These are phyloP conservation scores for Lepidurus apus DNA, from an alignment of 1,140 invertebrate species.

Conservation along the genomic window DNA sequence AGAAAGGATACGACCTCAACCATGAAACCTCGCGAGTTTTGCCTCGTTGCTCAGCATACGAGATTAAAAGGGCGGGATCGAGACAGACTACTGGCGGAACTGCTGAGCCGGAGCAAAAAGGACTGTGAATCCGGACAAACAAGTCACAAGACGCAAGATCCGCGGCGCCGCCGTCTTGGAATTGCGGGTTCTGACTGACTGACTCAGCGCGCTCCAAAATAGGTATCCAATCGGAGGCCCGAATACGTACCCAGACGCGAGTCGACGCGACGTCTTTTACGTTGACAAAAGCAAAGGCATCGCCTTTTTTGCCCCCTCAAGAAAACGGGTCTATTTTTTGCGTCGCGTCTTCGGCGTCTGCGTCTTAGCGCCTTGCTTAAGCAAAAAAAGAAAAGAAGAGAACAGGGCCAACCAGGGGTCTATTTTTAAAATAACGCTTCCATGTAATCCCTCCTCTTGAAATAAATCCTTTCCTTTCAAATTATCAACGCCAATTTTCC, in stretches of 20 bases:
- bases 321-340: constrained; percentile 5
- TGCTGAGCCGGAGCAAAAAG: background rate
- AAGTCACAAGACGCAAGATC: constrained; percentile 18
- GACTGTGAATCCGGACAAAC: background rate
- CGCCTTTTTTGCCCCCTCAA: background rate
- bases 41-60: background rate
- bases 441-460: background rate
- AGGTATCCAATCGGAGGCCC: constrained; percentile 1
- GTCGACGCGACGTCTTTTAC: constrained; percentile 20
- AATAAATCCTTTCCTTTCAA: background rate
- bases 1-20: background rate
- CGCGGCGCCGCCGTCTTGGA: constrained; percentile 3
- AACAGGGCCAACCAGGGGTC: constrained; percentile 8
- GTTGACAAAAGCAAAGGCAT: constrained; percentile 19
- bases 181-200: constrained; percentile 21
- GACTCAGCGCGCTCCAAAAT: constrained; percentile 18
- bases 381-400: background rate
- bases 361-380: background rate
- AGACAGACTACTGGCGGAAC: background rate
- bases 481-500: background rate
- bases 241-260: constrained; percentile 1
- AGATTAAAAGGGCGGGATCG: background rate
- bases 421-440: background rate
- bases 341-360: background rate
- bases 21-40: background rate